phyloP scores from a whole-genome alignment of 2,113 vertebrate genomes.

The Ginglymostoma cirratum region DNA sequence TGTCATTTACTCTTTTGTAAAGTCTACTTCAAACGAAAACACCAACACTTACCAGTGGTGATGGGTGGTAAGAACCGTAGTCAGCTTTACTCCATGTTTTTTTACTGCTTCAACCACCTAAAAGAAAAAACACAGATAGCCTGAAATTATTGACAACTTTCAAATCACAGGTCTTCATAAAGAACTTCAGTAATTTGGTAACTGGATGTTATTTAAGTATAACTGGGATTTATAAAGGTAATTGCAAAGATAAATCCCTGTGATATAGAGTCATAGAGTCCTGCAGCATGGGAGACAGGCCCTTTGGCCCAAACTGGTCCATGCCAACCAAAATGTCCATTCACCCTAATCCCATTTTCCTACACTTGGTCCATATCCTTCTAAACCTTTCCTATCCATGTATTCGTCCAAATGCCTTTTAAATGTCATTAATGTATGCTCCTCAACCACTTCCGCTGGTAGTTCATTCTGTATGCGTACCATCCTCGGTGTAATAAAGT shows the following conservation, averaged over 20 bases:
- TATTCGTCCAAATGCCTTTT: no score
- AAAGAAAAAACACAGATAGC: slow-evolving; percentile 7
- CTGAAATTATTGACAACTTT: background rate
- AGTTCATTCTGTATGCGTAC: no score
- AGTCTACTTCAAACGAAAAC: background rate
- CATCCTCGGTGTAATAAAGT: no score
- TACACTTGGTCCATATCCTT: no score
- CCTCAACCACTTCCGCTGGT: no score
- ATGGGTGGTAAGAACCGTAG: slow-evolving; percentile 86
- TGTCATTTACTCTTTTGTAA: background rate
- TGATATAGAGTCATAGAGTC: no score
- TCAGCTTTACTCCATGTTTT: slow-evolving; percentile 80
- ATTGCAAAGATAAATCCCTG: background rate
- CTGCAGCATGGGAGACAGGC: no score
- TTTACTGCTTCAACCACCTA: slow-evolving; percentile 82
- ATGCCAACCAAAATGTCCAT: no score
- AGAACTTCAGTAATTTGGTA: background rate
- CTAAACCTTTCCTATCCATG: no score
- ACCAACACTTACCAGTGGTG: slow-evolving; percentile 79
- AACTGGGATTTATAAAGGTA: background rate
- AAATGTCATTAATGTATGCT: no score
- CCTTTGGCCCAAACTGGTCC: no score
- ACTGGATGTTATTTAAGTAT: background rate
- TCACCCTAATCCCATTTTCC: no score
- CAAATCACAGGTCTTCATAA: background rate